Evolutionary conservation across 2,113 vertebrate genomes (phyloP).

Genomic region (Emydocephalus ijimae): DNA sequence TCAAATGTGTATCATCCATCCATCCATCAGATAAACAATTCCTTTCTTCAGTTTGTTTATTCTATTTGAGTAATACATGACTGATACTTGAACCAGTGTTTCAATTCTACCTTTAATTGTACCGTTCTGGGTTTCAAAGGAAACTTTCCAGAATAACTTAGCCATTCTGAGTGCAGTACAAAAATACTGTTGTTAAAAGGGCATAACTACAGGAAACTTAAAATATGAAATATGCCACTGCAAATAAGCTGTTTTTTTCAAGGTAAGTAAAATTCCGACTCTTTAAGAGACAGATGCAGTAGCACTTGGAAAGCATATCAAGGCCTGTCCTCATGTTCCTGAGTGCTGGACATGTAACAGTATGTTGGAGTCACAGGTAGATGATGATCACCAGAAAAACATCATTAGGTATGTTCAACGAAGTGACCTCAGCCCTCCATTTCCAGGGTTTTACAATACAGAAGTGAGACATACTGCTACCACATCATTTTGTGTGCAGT

Average conservation of each 20-base stretch:
- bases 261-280: neutral
- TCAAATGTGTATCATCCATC: neutral
- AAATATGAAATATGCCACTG: neutral
- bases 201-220: neutral
- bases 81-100: neutral
- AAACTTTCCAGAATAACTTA: neutral
- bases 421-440: neutral
- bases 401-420: neutral
- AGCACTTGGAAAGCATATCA: neutral
- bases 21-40: neutral
- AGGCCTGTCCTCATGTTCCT: neutral
- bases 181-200: neutral
- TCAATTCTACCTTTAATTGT: neutral
- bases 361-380: neutral
- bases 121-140: neutral
- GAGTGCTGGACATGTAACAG: neutral
- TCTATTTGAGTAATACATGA: neutral
- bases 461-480: neutral
- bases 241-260: neutral
- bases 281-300: neutral
- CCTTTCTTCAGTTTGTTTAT: neutral
- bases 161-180: neutral
- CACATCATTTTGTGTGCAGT: neutral
- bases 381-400: neutral
- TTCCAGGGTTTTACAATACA: neutral